Percentiles rank a stretch among this genome's conserved stretches.
phyloP scores from a whole-genome alignment of 30 jellyfish, hydroid and myxozoan genomes.

The Hydractinia echinata region DNA sequence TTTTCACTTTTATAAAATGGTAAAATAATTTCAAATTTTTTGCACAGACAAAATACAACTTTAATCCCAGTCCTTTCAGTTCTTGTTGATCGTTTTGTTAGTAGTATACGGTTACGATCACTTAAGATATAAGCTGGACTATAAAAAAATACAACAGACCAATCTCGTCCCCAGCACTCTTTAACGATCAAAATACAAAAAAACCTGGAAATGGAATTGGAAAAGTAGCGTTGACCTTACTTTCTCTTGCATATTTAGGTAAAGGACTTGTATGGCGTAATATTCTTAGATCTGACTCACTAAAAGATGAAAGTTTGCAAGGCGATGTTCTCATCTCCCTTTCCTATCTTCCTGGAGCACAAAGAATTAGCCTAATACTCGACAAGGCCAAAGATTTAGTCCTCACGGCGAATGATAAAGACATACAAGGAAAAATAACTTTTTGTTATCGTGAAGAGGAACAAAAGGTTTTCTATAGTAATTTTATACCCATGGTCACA shows the following conservation, averaged over 20 bases:
- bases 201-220: neutral
- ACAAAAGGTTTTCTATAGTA: slow-evolving; percentile 1
- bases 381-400: slow-evolving; percentile 60
- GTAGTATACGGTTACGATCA: too few relatives aligned
- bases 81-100: too few relatives aligned
- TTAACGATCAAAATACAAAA: too few relatives aligned
- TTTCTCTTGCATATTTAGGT: slow-evolving; percentile 1
- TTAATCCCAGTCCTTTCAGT: too few relatives aligned
- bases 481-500: neutral
- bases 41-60: too few relatives aligned
- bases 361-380: slow-evolving; percentile 49
- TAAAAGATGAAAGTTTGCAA: slow-evolving; percentile 27
- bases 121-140: too few relatives aligned
- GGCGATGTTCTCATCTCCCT: slow-evolving; percentile 63
- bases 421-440: slow-evolving; percentile 26
- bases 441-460: slow-evolving; percentile 25
- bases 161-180: too few relatives aligned
- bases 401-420: slow-evolving; percentile 62
- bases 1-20: too few relatives aligned
- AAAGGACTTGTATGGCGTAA: slow-evolving; percentile 29
- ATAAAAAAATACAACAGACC: too few relatives aligned
- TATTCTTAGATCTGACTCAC: neutral
- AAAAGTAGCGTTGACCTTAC: neutral
- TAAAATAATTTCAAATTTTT: too few relatives aligned
- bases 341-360: slow-evolving; percentile 80